Conservation (phyloP, 2,888 invertebrate genomes). For the Ditylenchus weischeri region DNA sequence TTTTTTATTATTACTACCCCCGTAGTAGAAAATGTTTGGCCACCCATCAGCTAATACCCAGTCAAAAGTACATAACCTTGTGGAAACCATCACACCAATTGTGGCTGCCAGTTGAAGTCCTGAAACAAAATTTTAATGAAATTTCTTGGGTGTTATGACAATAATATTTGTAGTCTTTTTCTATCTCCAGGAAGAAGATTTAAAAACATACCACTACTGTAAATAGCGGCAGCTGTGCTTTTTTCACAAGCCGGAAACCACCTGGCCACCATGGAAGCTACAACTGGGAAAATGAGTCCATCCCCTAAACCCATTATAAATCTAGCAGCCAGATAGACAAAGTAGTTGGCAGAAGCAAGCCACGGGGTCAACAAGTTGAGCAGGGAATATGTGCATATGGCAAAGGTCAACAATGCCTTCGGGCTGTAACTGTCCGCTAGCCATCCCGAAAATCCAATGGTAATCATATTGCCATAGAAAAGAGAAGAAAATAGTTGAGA, state of each 20-base stretch:
- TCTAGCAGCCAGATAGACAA: constrained; percentile 35
- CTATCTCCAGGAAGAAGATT: too few species aligned
- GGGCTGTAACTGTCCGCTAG: constrained; percentile 29
- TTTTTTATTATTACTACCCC: constrained; percentile 16
- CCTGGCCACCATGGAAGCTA: constrained; percentile 37
- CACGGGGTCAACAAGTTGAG: constrained; percentile 36
- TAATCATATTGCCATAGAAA: constrained; percentile 28
- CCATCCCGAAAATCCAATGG: constrained; percentile 29
- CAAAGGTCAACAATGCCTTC: constrained; percentile 18
- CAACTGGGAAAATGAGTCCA: constrained; percentile 35
- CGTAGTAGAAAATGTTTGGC: constrained; percentile 44
- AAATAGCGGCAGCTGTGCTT: constrained; percentile 44
- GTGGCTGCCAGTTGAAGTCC: constrained; percentile 36
- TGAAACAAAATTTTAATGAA: too few species aligned
- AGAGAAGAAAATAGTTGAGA: constrained; percentile 26
- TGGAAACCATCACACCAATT: constrained; percentile 31
- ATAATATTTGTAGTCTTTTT: background rate
- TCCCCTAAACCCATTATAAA: constrained; percentile 45
- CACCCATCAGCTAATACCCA: constrained; percentile 32
- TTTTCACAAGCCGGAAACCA: constrained; percentile 45
- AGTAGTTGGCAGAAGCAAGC: constrained; percentile 38
- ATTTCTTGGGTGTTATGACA: too few species aligned
- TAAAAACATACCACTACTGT: constrained; percentile 34
- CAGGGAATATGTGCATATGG: constrained; percentile 27
- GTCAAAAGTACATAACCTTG: constrained; percentile 32